Evolutionary conservation across 2,888 invertebrate genomes (phyloP), one percentile per base, ranked within the genome.

Genomic region (Drosophila niveifrons): DNA sequence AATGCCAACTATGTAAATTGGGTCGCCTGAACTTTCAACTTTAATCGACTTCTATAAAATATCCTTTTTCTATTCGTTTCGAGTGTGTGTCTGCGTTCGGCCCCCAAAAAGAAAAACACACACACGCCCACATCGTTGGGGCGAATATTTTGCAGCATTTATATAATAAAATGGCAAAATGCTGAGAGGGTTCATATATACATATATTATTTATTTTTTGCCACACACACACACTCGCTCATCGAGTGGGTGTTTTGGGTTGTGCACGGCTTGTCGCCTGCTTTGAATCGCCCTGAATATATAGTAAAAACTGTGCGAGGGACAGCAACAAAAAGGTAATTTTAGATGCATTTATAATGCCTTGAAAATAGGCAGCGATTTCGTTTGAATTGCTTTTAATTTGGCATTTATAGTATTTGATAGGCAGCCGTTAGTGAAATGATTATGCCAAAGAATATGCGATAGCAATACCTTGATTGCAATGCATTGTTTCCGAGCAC

Each of bases 341-440:
- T 67, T 67, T 55, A 48, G 48, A 63, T 74, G 74, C 85, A 78
- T 73, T 74, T 65, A 63, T 72, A 70, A 77, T 78, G 75, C 64
- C 44, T 15, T 31, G 3, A 67, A 72, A 81, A 59, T 55, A 65
- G 66, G 44, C 50, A 56, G 31, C 67, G 46, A 67, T 66, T 73
- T 66, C 52, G 58, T 64, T 72, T 72, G 65, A 86, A 75, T 80
- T 59, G 70, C 66, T 66, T 80, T 83, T 72, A 67, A 84, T 83
- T 74, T 70, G 59, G 47, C 50, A 55, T 73, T 78, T 66, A 67
- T 68, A 59, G 61, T 43, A 13, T 43, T 36, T 48, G 13, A 31
- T 17, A 15, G 31, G n/a, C 28, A 43, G 8, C 9, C 8, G 4
- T 34, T 39, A 2, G 23, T 23, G 10, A 44, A 66, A 46, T 46